Conservation (phyloP, 2,797 vertebrate species). For the Synaphobranchus kaupii region DNA sequence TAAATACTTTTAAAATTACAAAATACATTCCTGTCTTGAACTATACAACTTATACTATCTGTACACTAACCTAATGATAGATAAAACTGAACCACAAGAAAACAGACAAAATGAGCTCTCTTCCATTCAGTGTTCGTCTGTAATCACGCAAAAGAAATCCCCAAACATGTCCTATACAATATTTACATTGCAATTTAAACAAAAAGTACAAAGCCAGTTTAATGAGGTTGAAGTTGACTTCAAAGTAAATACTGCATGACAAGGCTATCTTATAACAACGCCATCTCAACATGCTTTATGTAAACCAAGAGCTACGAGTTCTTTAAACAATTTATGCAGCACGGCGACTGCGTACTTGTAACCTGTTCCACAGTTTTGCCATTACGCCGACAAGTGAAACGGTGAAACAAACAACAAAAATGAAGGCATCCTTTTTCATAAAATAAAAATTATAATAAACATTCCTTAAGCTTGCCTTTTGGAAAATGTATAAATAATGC, state of each 20-base stretch:
- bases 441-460: neutral
- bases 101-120: conserved; percentile 64
- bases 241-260: conserved; percentile 26
- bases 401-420: conserved; percentile 4
- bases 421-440: neutral
- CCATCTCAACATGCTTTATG: conserved; percentile 12
- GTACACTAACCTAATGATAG: conserved; percentile 72
- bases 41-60: conserved; percentile 73
- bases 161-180: conserved; percentile 61
- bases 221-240: conserved; percentile 24
- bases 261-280: conserved; percentile 14
- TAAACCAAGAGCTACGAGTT: conserved; percentile 26
- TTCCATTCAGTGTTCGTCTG: conserved; percentile 40
- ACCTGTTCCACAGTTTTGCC: conserved; percentile 19
- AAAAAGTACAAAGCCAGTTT: conserved; percentile 40
- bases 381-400: conserved; percentile 23
- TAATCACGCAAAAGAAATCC: conserved; percentile 12
- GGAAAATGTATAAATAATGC: conserved; percentile 13
- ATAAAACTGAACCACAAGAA: conserved; percentile 67
- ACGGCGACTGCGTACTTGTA: neutral
- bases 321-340: conserved; percentile 10
- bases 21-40: conserved; percentile 78
- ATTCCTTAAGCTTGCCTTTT: neutral
- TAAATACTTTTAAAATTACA: conserved; percentile 90
- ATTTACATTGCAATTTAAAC: conserved; percentile 63